Base-by-base conservation (phyloP, 2,888 invertebrate genomes). In the Aromia moschata region DNA sequence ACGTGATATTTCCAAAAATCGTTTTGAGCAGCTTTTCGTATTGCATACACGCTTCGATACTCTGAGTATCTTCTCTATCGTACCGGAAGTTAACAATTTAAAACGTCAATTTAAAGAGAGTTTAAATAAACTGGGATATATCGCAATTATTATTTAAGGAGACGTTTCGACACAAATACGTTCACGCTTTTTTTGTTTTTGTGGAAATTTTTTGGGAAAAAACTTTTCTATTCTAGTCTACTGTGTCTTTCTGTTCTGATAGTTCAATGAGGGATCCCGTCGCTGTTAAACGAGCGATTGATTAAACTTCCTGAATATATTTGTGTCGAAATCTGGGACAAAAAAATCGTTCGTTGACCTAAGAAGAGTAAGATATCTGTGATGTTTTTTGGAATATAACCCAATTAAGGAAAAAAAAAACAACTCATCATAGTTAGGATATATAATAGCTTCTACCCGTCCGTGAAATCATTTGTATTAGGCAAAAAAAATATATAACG, bases 281-380 rank as follows among this genome's bases (percentile, higher is more conserved):
- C 37, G 57, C 36, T 47, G 56, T 18, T 36, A 55, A 33, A 43
- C 25, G 43, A n/a, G n/a, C 40, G 10, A 12, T 46, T 33, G 40
- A 11, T 11, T 11, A 41, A 5, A 25, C 7, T 7, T 2, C 10
- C 17, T 37, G 41, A 59, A 63, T 60, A 60, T 62, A 61, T 63
- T 59, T 56, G 62, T 60, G 65, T 62, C 49, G 20, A 51, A 52
- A 56, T 52, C 16, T 37, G 38, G 25, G 49, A 31, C 51, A 55
- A 64, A 61, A 53, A 56, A 61, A n/a, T n/a, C n/a, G n/a, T n/a
- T 62, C 60, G 67, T 67, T 69, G 64, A 70, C 71, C 70, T 71
- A 70, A 71, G 71, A 70, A 66, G 68, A 69, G 70, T 69, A 71
- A 70, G 64, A 69, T 70, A 70, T 70, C 70, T 70, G 70, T 70